Base-by-base conservation (phyloP, 2,888 invertebrate species). In the Oegoconia quadripuncta region DNA sequence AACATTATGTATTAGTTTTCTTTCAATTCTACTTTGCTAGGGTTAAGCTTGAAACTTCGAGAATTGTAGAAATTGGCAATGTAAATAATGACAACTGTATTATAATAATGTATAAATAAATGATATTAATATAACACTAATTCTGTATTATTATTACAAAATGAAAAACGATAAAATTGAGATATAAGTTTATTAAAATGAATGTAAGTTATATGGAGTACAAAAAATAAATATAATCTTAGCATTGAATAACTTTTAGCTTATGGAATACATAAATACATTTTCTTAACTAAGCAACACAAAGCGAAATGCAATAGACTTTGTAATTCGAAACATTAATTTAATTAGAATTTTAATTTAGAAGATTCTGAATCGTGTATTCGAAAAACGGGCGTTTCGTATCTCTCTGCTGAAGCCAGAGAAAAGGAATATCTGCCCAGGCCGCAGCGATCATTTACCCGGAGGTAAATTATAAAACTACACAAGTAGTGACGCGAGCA, bases 381-480 rank as follows among this genome's bases (percentile, higher is more conserved):
- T 42, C 42, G 36, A 37, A 25, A 36, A 37, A 44, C n/a, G 77
- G 79, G 62, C 68, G 83, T 71, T 87, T 84, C 86, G 64, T 69
- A 74, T 84, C 55, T 75, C 86, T 87, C 86, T 87, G 86, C 86
- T 84, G 34, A 36, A 49, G 41, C 64, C 84, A 86, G 86, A 86
- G 84, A 74, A 70, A 81, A 75, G 68, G 82, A 84, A 87, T 69
- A 55, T 74, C 55, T 48, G 56, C 77, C 79, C 68, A 62, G 48
- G 53, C 50, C 53, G 46, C 48, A 12, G 15, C 15, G 18, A 3
- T 14, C 38, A 45, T 53, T 45, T 63, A 71, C 71, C 60, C 12
- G 34, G 31, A 20, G 59, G 72, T 69, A 67, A 59, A 47, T 42
- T 32, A 34, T 39, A 37, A n/a, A 45, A 52, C 56, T 42, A 45